These are phyloP conservation scores for Congeria kusceri DNA, from an alignment of 2,888 invertebrate species.

Conservation along the genomic window DNA sequence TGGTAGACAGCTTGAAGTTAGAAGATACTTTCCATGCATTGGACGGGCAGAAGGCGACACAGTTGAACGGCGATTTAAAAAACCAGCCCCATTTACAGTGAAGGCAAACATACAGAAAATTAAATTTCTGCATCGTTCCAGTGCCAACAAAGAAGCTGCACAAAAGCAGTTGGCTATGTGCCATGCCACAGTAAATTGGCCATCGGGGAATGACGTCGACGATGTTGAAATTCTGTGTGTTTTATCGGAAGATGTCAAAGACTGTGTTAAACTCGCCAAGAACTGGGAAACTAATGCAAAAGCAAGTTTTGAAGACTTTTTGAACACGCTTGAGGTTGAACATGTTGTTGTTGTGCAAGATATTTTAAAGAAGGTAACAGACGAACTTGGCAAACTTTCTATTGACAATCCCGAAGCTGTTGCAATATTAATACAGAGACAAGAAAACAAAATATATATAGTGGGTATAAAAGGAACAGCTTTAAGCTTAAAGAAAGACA, in stretches of 20 bases:
- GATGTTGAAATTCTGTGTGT: conserved; percentile 9
- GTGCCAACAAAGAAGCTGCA: not conserved
- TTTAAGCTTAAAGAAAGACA: not conserved
- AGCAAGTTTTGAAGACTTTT: not conserved
- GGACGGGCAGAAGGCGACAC: conserved; percentile 16
- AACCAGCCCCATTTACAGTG: conserved; percentile 9
- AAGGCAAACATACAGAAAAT: conserved; percentile 13
- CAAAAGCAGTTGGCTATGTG: conserved; percentile 9
- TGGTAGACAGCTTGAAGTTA: conserved; percentile 17
- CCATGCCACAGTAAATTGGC: conserved; percentile 7
- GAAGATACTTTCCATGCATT: conserved; percentile 19
- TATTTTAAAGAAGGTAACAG: conserved; percentile 4
- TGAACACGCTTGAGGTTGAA: conserved; percentile 2
- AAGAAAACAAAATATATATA: not conserved
- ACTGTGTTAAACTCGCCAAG: conserved; percentile 9
- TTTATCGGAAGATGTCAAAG: conserved; percentile 7
- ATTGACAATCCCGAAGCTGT: conserved; percentile 11
- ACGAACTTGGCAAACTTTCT: not conserved
- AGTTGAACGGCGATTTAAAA: conserved; percentile 4
- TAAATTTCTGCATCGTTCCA: conserved; percentile 13
- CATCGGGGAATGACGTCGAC: not conserved
- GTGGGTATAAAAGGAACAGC: not conserved
- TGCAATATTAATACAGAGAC: conserved; percentile 8
- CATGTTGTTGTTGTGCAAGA: conserved; percentile 1
- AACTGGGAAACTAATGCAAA: conserved; percentile 7